A percentile compares a stretch with the other conserved stretches of the same genome.
These are phyloP conservation scores for Xestia c-nigrum DNA, from an alignment of 2,888 invertebrate species.

Conservation along the genomic window DNA sequence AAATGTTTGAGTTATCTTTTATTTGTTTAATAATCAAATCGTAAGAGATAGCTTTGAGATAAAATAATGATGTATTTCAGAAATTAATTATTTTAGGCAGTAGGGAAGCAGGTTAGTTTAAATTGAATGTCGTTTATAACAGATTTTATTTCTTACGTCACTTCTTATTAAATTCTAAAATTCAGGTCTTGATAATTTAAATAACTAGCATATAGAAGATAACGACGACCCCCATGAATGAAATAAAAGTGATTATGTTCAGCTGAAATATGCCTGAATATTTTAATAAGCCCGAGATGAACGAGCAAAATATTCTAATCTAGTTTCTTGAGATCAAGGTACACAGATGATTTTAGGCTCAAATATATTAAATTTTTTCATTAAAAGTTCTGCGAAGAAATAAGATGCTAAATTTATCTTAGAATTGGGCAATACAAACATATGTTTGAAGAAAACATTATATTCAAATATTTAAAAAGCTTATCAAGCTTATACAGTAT, in stretches of 20 bases:
- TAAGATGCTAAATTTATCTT: neutral
- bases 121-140: neutral
- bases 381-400: neutral
- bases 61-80: neutral
- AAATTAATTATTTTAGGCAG: neutral
- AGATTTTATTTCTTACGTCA: neutral
- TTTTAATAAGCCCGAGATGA: conserved; percentile 47
- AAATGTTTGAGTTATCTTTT: conserved; percentile 34
- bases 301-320: conserved; percentile 22
- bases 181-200: neutral
- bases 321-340: conserved; percentile 10
- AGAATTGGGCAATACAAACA: neutral
- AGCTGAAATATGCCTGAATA: conserved; percentile 26
- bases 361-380: conserved; percentile 1
- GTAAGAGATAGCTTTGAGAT: neutral
- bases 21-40: conserved; percentile 28
- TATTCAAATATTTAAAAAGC: neutral
- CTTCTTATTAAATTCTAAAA: neutral
- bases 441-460: neutral
- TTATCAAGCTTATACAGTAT: neutral
- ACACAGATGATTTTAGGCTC: neutral
- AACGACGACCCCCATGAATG: conserved; percentile 4
- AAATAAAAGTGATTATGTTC: conserved; percentile 32
- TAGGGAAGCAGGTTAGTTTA: neutral
- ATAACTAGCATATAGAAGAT: conserved; percentile 7